Conservation (phyloP, 2,797 vertebrate species). For the Jordanella pulchra region DNA sequence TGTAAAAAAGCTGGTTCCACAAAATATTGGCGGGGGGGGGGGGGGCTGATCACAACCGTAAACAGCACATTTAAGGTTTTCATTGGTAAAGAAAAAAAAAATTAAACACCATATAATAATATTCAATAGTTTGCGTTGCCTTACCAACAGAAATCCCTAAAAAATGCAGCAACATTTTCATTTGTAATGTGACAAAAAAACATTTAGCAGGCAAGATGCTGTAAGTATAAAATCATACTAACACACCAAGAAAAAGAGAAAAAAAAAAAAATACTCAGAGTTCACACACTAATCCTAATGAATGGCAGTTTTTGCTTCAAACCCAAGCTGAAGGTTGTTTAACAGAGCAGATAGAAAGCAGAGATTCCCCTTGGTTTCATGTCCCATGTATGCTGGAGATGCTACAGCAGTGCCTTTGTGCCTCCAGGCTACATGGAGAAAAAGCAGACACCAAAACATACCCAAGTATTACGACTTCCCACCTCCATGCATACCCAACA, state of each 20-base stretch:
- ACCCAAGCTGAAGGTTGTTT: constrained; percentile 18
- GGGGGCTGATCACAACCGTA: background rate
- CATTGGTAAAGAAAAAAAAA: background rate
- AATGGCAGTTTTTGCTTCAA: constrained; percentile 33
- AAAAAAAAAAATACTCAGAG: background rate
- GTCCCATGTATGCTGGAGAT: constrained; percentile 35
- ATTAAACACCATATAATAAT: background rate
- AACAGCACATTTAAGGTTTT: background rate
- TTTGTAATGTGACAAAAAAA: background rate
- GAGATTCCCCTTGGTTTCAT: constrained; percentile 56
- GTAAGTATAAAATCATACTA: background rate
- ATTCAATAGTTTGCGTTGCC: background rate
- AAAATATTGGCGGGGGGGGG: background rate
- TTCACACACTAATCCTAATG: constrained; percentile 2
- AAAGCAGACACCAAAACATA: constrained; percentile 68
- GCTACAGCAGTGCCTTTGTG: constrained; percentile 55
- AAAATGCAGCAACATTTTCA: background rate
- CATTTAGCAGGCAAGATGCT: background rate
- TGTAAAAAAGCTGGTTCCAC: background rate
- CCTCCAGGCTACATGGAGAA: constrained; percentile 53
- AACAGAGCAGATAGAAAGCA: constrained; percentile 46
- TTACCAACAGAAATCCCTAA: background rate
- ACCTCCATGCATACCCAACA: constrained; percentile 71
- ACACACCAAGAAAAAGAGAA: background rate
- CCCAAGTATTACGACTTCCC: constrained; percentile 64